Conservation (phyloP, 2,113 vertebrate genomes). For the Rhagologus leucostigma region DNA sequence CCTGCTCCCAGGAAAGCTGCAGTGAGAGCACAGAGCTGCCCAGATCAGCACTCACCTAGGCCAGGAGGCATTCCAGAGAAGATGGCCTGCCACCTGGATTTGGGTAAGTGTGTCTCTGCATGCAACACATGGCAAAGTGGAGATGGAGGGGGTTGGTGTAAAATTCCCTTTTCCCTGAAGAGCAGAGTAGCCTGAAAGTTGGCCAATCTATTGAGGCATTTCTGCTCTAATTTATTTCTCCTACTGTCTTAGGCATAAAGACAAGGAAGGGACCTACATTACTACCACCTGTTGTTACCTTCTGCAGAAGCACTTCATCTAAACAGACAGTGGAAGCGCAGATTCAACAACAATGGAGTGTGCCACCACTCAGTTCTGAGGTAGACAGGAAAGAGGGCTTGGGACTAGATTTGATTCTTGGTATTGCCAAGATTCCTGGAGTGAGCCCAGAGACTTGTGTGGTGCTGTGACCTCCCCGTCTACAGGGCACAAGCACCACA, state of each 20-base stretch:
- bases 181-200: neutral
- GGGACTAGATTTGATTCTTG: neutral
- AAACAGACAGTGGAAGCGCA: neutral
- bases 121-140: neutral
- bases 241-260: neutral
- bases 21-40: neutral
- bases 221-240: neutral
- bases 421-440: neutral
- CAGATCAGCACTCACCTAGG: neutral
- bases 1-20: neutral
- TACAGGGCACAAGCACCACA: neutral
- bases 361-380: neutral
- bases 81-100: neutral
- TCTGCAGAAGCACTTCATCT: neutral
- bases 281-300: constrained; percentile 18
- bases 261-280: neutral
- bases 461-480: neutral
- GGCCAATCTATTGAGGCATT: neutral
- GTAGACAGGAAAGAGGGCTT: neutral
- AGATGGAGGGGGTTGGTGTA: neutral
- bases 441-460: neutral
- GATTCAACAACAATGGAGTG: neutral
- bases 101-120: neutral
- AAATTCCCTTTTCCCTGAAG: neutral
- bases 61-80: neutral